These are phyloP conservation scores for Nannobrachium achirus DNA, from an alignment of 2,113 vertebrate genomes.

Conservation along the genomic window DNA sequence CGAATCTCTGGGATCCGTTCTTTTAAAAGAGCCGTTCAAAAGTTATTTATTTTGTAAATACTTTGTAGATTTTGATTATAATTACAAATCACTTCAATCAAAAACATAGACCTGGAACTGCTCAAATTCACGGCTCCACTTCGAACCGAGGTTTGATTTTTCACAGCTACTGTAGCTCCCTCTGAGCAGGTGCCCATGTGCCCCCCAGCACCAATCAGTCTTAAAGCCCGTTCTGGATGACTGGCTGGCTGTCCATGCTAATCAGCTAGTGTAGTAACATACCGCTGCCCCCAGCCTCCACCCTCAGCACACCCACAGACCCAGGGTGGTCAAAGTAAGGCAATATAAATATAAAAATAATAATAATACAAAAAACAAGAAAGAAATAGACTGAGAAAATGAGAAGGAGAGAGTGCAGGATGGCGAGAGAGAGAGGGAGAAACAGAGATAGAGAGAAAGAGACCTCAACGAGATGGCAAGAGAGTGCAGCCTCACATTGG, in stretches of 20 bases:
- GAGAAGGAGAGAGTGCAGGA: conserved; percentile 15
- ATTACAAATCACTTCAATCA: no score
- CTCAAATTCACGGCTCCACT: no score
- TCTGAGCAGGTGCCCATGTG: conserved; percentile 4
- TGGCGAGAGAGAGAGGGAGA: conserved; percentile 5
- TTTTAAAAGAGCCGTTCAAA: no score
- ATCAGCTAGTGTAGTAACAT: neutral
- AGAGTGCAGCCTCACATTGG: neutral
- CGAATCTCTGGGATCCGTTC: no score
- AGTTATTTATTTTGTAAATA: no score
- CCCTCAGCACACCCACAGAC: neutral
- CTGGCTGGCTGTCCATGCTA: conserved; percentile 11
- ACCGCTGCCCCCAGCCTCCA: conserved; percentile 5
- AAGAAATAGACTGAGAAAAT: neutral
- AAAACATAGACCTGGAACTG: no score
- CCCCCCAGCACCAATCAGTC: neutral
- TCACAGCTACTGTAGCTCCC: no score
- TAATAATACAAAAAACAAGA: conserved; percentile 4
- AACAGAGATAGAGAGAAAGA: neutral
- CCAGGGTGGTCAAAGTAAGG: neutral
- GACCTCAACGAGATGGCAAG: conserved; percentile 7
- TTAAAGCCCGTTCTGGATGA: neutral
- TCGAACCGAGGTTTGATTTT: no score
- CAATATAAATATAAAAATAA: conserved; percentile 16
- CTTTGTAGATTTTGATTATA: no score